These are phyloP conservation scores for Brachionus plicatilis DNA, from an alignment of 1,140 invertebrate genomes.

Conservation along the genomic window DNA sequence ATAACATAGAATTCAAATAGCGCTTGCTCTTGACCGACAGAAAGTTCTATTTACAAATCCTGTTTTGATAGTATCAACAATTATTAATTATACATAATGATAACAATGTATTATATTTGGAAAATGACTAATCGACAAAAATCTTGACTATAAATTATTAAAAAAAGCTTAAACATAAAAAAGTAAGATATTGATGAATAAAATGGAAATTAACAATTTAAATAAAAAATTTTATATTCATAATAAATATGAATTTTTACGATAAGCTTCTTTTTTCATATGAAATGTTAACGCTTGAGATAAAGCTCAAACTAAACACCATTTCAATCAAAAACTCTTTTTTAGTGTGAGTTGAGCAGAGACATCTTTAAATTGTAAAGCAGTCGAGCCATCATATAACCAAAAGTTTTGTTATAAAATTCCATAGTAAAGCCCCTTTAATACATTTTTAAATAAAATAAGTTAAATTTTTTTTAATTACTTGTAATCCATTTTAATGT, in stretches of 20 bases:
- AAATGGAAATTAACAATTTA: not conserved
- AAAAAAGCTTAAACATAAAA: not conserved
- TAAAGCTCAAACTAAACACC: not conserved
- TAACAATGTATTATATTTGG: not conserved
- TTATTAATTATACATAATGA: not conserved
- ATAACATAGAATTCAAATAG: not conserved
- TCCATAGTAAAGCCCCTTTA: conserved; percentile 13
- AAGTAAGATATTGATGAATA: not conserved
- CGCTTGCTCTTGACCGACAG: not conserved
- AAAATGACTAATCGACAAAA: not conserved
- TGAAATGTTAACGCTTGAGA: not conserved
- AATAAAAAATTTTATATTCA: not conserved
- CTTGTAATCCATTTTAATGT: conserved; percentile 31
- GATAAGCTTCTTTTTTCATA: conserved; percentile 7
- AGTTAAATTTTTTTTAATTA: not conserved
- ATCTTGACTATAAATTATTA: not conserved
- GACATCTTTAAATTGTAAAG: conserved; percentile 23
- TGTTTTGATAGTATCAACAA: not conserved
- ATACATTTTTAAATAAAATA: not conserved
- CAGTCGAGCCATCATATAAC: conserved; percentile 26
- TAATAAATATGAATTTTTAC: not conserved
- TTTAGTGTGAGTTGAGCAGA: not conserved
- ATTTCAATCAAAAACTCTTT: not conserved
- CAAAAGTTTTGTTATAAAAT: conserved; percentile 33
- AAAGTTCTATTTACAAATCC: not conserved